Percentiles rank a stretch among this genome's conserved stretches.
Evolutionary conservation across 2,113 vertebrate genomes (phyloP).

Genomic region (Siphamia tubifer): DNA sequence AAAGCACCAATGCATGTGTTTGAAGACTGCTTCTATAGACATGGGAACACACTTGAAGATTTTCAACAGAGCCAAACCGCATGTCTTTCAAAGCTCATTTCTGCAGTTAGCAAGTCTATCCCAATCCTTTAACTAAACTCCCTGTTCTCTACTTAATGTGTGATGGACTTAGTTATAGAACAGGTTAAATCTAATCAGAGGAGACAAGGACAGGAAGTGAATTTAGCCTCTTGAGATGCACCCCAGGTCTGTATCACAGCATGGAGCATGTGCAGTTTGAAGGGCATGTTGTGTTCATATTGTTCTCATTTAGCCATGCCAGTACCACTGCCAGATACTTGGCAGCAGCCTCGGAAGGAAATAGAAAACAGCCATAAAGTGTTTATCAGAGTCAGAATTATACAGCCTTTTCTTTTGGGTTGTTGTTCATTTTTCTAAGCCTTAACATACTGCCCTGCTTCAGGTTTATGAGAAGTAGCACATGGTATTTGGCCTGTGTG

Average conservation of each 20-base stretch:
- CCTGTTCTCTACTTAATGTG: slow-evolving; percentile 6
- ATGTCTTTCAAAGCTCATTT: slow-evolving; percentile 27
- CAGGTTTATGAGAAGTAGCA: slow-evolving; percentile 71
- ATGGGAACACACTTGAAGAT: slow-evolving; percentile 5
- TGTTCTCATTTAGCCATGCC: slow-evolving; percentile 67
- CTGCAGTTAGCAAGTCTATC: slow-evolving; percentile 33
- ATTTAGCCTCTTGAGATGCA: slow-evolving; percentile 41
- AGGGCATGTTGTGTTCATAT: slow-evolving; percentile 61
- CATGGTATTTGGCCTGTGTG: slow-evolving; percentile 76
- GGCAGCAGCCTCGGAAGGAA: slow-evolving; percentile 64
- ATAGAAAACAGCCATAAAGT: slow-evolving; percentile 75
- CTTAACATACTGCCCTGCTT: slow-evolving; percentile 58
- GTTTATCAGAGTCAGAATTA: slow-evolving; percentile 76
- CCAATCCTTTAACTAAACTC: slow-evolving; percentile 14
- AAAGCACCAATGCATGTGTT: slow-evolving; percentile 12
- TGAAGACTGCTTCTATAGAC: slow-evolving; percentile 13
- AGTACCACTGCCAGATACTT: slow-evolving; percentile 66
- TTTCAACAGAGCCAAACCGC: slow-evolving; percentile 28
- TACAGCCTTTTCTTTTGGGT: slow-evolving; percentile 53
- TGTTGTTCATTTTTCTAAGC: slow-evolving; percentile 40
- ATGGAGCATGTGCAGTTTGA: slow-evolving; percentile 46
- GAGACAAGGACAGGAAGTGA: slow-evolving; percentile 55
- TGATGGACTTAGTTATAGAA: slow-evolving; percentile 6
- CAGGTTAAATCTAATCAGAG: slow-evolving; percentile 58
- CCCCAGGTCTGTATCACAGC: slow-evolving; percentile 24